Base-by-base conservation (phyloP, 2,888 invertebrate genomes). In the Pemphredon lugubris region DNA sequence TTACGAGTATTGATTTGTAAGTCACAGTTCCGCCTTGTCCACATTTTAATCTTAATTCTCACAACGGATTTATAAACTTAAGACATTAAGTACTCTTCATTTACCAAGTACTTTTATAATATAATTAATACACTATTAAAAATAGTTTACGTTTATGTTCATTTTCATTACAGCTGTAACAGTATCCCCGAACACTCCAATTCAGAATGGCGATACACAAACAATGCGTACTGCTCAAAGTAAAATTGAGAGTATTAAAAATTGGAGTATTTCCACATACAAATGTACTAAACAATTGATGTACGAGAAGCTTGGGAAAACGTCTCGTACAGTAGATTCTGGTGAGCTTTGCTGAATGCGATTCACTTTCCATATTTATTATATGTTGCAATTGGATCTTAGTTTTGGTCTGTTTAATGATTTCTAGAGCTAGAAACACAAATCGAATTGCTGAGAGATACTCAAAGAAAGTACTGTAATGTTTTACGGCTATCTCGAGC, bases 181-280 rank as follows among this genome's bases (percentile, higher is more conserved):
- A 14, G 64, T 84, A 47, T 83, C 84, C 84, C 92, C 93, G 0
- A 91, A 91, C 65, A 92, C 92, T 45, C 93, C 93, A 1, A 90
- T 93, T 14, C 92, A 92, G 82, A 94, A 94, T 86, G 93, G 93
- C 37, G 93, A 93, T 74, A 92, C 93, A 11, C 92, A 93, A 0
- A 93, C 94, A 0, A 89, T 94, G 64, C 93, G 94, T 59, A 92
- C 93, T 1, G 92, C 93, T n/a, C 93, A 94, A 18, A 95, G 96
- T 45, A 96, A 97, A 90, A 94, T 99, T 86, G 98, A 98, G 89
- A 94, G 95, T 64, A 92, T 99, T 73, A 97, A 96, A 89, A 97
- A 96, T 88, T 99, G 99, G 99, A 97, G 98, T 74, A 96, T 99
- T 87, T 98, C 98, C 69, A 98, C 98, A 0, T 99, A 98, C 90